Percentiles rank a stretch among this genome's conserved stretches.
Evolutionary conservation across 2,797 vertebrate genomes (phyloP).

Genomic region (Gallinago solitaria): DNA sequence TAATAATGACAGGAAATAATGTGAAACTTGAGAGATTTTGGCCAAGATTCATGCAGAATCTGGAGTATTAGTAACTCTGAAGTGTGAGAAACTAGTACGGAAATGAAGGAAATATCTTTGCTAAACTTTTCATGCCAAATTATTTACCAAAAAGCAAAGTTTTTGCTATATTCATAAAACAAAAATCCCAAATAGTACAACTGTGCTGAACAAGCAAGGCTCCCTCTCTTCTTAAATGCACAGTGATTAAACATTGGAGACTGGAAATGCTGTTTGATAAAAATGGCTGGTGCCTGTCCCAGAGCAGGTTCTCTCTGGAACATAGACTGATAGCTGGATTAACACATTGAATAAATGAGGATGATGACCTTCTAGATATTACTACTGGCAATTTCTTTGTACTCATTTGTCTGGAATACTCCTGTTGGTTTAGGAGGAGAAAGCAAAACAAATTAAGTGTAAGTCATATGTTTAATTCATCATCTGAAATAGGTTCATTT

Average conservation of each 20-base stretch:
- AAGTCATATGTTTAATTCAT: not conserved
- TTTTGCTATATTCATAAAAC: not conserved
- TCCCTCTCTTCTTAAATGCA: not conserved
- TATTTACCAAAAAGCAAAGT: not conserved
- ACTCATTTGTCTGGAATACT: not conserved
- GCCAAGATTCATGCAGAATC: not conserved
- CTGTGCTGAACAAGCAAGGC: not conserved
- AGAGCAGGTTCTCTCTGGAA: not conserved
- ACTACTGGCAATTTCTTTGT: not conserved
- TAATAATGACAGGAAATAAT: not conserved
- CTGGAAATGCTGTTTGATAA: not conserved
- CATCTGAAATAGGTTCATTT: not conserved
- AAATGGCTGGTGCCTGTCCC: not conserved
- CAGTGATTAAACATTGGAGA: not conserved
- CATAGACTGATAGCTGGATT: not conserved
- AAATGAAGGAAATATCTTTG: not conserved
- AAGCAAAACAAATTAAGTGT: not conserved
- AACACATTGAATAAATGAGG: conserved; percentile 23
- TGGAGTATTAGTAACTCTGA: not conserved
- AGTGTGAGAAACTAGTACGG: not conserved
- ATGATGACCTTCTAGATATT: conserved; percentile 24
- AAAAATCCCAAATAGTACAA: not conserved
- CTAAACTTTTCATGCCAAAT: not conserved
- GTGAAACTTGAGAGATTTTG: not conserved
- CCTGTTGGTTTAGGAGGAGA: not conserved